A percentile compares a stretch with the other conserved stretches of the same genome.
These are phyloP conservation scores for Acleris emargana DNA, from an alignment of 2,888 invertebrate species.

Conservation along the genomic window DNA sequence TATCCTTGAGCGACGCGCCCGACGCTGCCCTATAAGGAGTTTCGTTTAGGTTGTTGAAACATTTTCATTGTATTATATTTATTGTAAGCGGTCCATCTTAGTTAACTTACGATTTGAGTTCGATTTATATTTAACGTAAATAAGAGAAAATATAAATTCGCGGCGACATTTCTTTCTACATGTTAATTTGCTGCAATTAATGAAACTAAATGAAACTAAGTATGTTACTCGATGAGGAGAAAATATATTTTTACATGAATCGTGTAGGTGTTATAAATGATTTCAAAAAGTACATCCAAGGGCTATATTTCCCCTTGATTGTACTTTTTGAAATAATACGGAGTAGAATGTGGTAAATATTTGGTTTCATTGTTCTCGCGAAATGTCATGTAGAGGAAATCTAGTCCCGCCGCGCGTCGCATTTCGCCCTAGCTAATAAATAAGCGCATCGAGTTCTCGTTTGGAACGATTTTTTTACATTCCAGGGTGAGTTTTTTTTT, in stretches of 20 bases:
- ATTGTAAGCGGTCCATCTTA: constrained; percentile 47
- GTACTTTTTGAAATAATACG: too few species aligned
- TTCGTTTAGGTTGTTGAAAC: constrained; percentile 35
- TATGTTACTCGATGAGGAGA: constrained; percentile 6
- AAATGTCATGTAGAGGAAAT: constrained; percentile 66
- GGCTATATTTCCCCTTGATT: too few species aligned
- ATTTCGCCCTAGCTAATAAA: constrained; percentile 73
- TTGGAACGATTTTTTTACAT: constrained; percentile 76
- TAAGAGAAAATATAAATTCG: constrained; percentile 47
- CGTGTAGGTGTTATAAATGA: constrained; percentile 24
- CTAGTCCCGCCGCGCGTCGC: constrained; percentile 79
- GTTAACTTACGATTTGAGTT: constrained; percentile 46
- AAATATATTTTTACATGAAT: constrained; percentile 34
- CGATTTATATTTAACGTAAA: constrained; percentile 41
- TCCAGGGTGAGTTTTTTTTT: constrained; percentile 63
- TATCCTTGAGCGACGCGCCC: neutral
- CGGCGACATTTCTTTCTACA: constrained; percentile 73
- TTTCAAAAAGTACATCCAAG: constrained; percentile 22
- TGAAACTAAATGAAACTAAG: constrained; percentile 37
- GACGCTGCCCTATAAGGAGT: constrained; percentile 23
- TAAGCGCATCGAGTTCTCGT: constrained; percentile 65
- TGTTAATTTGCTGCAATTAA: constrained; percentile 66
- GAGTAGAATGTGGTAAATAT: constrained; percentile 9
- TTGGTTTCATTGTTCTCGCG: constrained; percentile 50
- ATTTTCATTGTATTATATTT: constrained; percentile 49